Base-by-base conservation (phyloP, 2,797 vertebrate genomes). In the Crenuchus spilurus region DNA sequence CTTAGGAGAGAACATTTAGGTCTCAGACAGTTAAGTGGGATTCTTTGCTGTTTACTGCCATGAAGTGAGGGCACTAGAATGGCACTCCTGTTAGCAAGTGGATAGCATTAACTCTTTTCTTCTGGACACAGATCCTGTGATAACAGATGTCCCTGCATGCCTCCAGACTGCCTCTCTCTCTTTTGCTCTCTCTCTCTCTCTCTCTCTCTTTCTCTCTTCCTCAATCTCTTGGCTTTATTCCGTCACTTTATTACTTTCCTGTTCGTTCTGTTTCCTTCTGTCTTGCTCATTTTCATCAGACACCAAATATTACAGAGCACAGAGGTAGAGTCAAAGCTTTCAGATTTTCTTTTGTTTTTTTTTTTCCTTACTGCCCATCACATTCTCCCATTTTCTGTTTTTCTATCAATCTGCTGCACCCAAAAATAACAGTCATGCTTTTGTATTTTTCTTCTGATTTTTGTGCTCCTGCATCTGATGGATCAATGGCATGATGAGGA, bases 161-260 rank as follows among this genome's bases (percentile, higher is more conserved):
- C 54, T 74, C 57, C 63, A 37, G 68, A 70, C 63, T 67, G 58
- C 51, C 79, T 58, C 54, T 28, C 22, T 52, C n/a, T 62, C 30
- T 26, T 6, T 54, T 13, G 44, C 10, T 18, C 14, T 81, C 78
- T 84, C 78, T 75, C 77, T 82, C 82, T 83, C 79, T 48, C 51
- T 31, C 20, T 51, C 11, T 61, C 35, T 24, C 55, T 61, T 66
- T 58, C 48, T 64, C 46, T 64, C 69, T 75, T 49, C 22, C 8
- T 52, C 67, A 13, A 55, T 62, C 52, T 70, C 67, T 70, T 55
- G 39, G 67, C 44, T 72, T 65, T 69, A 65, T 70, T 58, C 70
- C 51, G 11, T 4, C n/a, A 20, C 69, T 42, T 67, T 57, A 60
- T 64, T 65, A 57, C 28, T 64, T 72, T 79, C 74, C 49, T 64